phyloP scores from a whole-genome alignment of 2,888 invertebrate genomes.

The Tipula unca region DNA sequence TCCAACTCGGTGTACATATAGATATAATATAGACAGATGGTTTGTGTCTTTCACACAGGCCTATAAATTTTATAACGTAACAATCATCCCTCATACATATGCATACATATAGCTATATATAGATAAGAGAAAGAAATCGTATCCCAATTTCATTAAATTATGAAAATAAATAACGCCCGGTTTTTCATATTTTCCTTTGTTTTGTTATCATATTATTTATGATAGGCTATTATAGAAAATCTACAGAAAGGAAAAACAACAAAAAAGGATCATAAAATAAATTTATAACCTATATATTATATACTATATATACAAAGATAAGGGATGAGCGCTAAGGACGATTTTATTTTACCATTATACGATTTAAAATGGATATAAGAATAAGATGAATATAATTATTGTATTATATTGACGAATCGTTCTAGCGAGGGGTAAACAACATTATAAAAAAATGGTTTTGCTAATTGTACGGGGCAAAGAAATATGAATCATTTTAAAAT shows the following conservation, averaged over 20 bases:
- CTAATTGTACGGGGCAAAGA: neutral
- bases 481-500: neutral
- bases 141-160: neutral
- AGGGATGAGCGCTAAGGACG: neutral
- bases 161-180: slow-evolving; percentile 8
- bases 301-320: neutral
- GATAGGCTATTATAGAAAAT: neutral
- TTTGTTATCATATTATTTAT: slow-evolving; percentile 8
- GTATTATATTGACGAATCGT: neutral
- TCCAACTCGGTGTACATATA: neutral
- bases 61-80: neutral
- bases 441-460: neutral
- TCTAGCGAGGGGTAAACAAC: neutral
- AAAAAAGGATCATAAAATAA: neutral
- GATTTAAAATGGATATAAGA: neutral
- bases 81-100: neutral
- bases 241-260: neutral
- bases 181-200: neutral
- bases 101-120: neutral
- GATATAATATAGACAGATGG: neutral
- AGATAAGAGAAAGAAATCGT: slow-evolving; percentile 1
- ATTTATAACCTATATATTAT: neutral
- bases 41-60: neutral
- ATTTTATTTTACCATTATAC: neutral
- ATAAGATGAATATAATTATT: neutral